Base-by-base conservation (phyloP, 2,888 invertebrate species). In the Andrena bicolor region DNA sequence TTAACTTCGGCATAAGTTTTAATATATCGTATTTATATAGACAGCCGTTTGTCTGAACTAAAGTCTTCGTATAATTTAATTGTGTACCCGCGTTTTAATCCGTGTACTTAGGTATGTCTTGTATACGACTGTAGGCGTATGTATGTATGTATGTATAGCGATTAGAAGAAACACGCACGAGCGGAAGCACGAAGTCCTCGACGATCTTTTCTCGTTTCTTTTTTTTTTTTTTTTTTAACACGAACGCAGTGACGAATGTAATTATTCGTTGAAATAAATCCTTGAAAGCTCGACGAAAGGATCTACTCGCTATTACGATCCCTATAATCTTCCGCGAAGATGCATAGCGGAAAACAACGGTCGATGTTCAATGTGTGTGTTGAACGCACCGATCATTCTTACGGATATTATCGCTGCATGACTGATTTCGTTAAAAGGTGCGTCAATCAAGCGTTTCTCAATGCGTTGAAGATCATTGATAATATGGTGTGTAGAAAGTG, bases 1-100 rank as follows among this genome's bases (percentile, higher is more conserved):
- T 88, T 93, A 90, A 90, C 56, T 86, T 74, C 64, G 71, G 8
- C 56, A 82, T 82, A 81, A 85, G 79, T 80, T 83, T 83, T 83
- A 88, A 82, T 78, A 53, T 80, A 80, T 81, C 73, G 35, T 77
- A 79, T 81, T 56, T 56, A 56, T 79, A 68, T 76, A 66, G 78
- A 70, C 53, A 73, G 72, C 75, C 70, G 41, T 61, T 63, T 72
- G 72, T 80, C 73, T 74, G 60, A 75, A 75, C 60, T 69, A 75
- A 85, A 88, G 69, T 75, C 75, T 72, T 73, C 75, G 66, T 76
- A 73, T 82, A 86, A 75, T 82, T 85, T 85, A 85, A 87, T 76
- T 82, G 60, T 77, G 69, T 56, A 56, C 63, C 66, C 72, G 69
- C 82, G 82, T 80, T 82, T 78, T 75, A 76, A 56, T 26, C 60